phyloP scores from a whole-genome alignment of 1,140 invertebrate species.

The Arion vulgaris region DNA sequence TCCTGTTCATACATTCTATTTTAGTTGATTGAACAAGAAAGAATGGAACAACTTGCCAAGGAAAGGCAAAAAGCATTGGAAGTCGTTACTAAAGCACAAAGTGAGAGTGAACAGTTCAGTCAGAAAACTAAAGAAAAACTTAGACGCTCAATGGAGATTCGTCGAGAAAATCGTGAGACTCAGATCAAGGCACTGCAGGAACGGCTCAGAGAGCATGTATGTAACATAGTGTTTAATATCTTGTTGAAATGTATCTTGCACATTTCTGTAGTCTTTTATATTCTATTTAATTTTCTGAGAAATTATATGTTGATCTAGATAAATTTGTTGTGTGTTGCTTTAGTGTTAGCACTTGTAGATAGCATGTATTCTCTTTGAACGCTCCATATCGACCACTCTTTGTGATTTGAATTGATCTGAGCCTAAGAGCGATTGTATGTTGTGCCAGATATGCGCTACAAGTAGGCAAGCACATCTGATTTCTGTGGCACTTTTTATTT shows the following conservation, averaged over 20 bases:
- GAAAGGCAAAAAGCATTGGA: conserved; percentile 91
- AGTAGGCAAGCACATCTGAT: too few relatives aligned
- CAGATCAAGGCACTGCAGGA: conserved; percentile 89
- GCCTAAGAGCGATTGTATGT: too few relatives aligned
- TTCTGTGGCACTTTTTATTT: too few relatives aligned
- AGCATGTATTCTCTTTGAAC: too few relatives aligned
- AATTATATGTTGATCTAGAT: too few relatives aligned
- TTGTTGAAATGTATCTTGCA: not conserved
- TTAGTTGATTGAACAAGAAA: conserved; percentile 87
- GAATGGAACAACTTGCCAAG: conserved; percentile 83
- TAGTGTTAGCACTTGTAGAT: too few relatives aligned
- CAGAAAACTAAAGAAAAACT: conserved; percentile 87
- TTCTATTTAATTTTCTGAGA: too few relatives aligned
- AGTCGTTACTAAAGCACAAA: conserved; percentile 89
- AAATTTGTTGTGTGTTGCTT: too few relatives aligned
- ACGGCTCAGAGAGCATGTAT: conserved; percentile 85
- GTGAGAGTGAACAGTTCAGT: conserved; percentile 88
- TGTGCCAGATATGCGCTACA: too few relatives aligned
- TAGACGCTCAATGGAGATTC: conserved; percentile 90
- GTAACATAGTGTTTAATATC: not conserved
- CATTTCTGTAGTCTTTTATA: too few relatives aligned
- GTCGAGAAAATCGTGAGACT: conserved; percentile 89
- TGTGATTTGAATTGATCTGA: too few relatives aligned
- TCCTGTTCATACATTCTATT: conserved; percentile 30
- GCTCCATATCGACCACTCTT: too few relatives aligned